A percentile compares a stretch with the other conserved stretches of the same genome.
Evolutionary conservation across 2,888 invertebrate genomes (phyloP).

Genomic region (Crossocerus cetratus): DNA sequence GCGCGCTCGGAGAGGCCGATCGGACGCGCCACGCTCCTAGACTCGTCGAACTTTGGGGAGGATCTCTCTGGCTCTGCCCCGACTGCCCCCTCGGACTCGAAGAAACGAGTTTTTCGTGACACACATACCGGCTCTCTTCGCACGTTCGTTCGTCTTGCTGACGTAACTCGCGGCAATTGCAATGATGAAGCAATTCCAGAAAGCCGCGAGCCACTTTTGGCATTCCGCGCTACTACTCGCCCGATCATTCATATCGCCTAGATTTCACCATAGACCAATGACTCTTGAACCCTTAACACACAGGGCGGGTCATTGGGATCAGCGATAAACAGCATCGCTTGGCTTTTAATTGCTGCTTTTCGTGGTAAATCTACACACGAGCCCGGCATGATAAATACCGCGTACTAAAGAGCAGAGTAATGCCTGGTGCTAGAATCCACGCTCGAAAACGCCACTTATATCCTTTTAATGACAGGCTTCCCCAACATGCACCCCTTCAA

Average conservation of each 20-base stretch:
- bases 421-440: too few species aligned
- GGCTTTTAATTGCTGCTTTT: too few species aligned
- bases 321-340: too few species aligned
- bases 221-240: slow-evolving; percentile 20
- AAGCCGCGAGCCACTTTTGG: slow-evolving; percentile 47
- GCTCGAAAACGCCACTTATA: too few species aligned
- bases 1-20: not conserved
- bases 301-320: too few species aligned
- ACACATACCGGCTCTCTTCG: slow-evolving; percentile 39
- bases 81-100: not conserved
- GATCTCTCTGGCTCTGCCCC: slow-evolving; percentile 34
- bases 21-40: slow-evolving; percentile 1
- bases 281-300: too few species aligned
- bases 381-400: too few species aligned
- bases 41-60: slow-evolving; percentile 40
- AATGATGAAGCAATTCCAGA: slow-evolving; percentile 50
- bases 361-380: too few species aligned
- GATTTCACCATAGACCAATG: not conserved
- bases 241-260: slow-evolving; percentile 4
- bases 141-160: slow-evolving; percentile 8
- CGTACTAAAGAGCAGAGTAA: too few species aligned
- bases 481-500: too few species aligned
- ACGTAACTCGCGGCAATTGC: slow-evolving; percentile 46
- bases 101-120: slow-evolving; percentile 50
- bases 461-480: too few species aligned